phyloP scores from a whole-genome alignment of 2,113 vertebrate genomes.

The Falco punctatus region DNA sequence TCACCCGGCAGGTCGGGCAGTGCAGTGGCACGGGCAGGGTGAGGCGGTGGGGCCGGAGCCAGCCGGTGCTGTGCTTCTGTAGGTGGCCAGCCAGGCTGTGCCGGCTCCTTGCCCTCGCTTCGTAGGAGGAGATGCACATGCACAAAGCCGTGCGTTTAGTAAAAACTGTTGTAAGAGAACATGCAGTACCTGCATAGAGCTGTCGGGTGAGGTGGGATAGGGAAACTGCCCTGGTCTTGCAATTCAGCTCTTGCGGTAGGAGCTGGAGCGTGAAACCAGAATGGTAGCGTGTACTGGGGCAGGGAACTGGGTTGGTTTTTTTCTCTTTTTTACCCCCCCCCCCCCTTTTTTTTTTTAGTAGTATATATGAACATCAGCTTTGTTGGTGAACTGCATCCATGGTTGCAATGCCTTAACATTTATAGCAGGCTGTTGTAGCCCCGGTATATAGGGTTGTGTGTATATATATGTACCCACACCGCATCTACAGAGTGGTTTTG shows the following conservation, averaged over 20 bases:
- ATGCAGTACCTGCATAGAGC: neutral
- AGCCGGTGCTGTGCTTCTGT: accelerated
- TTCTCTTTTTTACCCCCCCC: neutral
- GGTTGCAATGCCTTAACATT: neutral
- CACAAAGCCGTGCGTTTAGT: neutral
- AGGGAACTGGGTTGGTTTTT: neutral
- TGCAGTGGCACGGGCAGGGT: accelerated
- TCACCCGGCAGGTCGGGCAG: neutral
- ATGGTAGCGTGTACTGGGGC: neutral
- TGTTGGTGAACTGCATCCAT: neutral
- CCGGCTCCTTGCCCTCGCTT: neutral
- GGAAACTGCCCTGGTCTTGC: neutral
- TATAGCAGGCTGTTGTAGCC: neutral
- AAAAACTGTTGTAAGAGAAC: neutral
- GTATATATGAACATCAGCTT: neutral
- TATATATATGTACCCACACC: neutral
- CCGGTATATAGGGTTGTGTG: neutral
- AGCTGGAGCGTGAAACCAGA: neutral
- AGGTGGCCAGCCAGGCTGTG: neutral
- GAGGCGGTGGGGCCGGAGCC: neutral
- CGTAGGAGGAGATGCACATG: neutral
- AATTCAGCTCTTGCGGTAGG: neutral
- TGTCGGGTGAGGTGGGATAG: neutral
- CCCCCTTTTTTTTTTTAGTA: neutral
- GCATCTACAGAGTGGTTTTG: neutral